Evolutionary conservation across 1,140 invertebrate genomes (phyloP).

Genomic region (Cardiocondyla obscurior): DNA sequence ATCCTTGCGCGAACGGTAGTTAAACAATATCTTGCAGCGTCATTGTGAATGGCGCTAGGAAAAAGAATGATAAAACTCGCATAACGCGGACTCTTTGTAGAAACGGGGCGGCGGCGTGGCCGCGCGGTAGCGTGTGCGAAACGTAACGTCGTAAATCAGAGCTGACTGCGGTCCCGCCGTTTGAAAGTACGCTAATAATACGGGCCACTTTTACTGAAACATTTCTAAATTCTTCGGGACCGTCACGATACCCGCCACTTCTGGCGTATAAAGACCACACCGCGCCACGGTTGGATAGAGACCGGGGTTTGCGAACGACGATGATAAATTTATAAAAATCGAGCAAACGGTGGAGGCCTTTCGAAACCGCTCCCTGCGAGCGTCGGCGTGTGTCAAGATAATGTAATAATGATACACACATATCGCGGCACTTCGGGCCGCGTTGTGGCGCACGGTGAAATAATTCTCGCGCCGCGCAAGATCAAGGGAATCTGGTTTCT

Average conservation of each 20-base stretch:
- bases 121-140: background rate
- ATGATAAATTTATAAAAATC: conserved; percentile 25
- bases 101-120: background rate
- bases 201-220: background rate
- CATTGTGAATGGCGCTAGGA: background rate
- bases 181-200: conserved; percentile 20
- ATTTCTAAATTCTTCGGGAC: background rate
- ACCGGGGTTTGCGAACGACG: background rate
- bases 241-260: background rate
- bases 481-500: conserved; percentile 77
- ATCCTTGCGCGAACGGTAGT: conserved; percentile 13
- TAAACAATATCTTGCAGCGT: conserved; percentile 39
- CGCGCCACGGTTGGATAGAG: background rate
- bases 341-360: background rate
- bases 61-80: background rate
- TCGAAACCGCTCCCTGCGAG: background rate
- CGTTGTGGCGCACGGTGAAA: conserved; percentile 25
- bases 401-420: background rate
- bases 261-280: background rate
- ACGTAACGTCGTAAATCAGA: conserved; percentile 12
- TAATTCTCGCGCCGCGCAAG: conserved; percentile 67
- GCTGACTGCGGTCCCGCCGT: background rate
- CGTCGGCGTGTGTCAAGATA: conserved; percentile 11
- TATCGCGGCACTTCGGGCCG: conserved; percentile 31
- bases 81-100: background rate